Evolutionary conservation across 2,113 vertebrate genomes (phyloP), one percentile per base, ranked within the genome.

Genomic region (Prinia subflava): DNA sequence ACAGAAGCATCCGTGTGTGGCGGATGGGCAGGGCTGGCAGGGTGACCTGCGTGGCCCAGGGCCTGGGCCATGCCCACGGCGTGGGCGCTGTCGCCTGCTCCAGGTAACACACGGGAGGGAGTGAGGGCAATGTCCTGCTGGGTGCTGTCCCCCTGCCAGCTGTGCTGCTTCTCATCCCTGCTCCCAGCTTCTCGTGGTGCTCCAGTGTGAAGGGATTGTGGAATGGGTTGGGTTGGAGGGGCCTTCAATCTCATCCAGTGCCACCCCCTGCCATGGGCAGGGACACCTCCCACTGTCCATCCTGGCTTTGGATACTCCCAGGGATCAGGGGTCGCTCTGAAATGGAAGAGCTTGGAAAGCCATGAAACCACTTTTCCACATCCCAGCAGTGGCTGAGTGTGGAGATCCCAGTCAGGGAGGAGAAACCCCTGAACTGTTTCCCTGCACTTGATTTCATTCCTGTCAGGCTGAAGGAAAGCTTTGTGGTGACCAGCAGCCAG

Each of bases 401-500:
- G 53, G 30, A 27, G 23, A 46, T 59, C 15, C 47, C 1, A 0
- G 13, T 0, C 30, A 20, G 22, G 44, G 53, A 76, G 50, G 39
- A 70, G 33, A 23, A 56, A 12, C 12, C 37, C 10, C 41, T 12
- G 30, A 14, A 24, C 9, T 27, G 3, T 13, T 79, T 62, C 42
- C 39, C 69, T 79, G 63, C 20, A 15, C 46, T 39, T 31, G 22
- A 20, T 55, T 87, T 33, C 18, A 2, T 44, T 68, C 31, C 50
- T 50, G 39, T 3, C 86, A 99, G 99, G 86, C 75, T 99, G 94
- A 99, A 99, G 91, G 98, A 98, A 30, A 97, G 94, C 41, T 99
- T 99, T 41, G 13, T 99, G 60, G 98, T 98, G 33, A 99, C 99
- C 1, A 99, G 99, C 83, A 99, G 99, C 96, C 99, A 99, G 96